Conservation (phyloP, 2,888 invertebrate genomes). For the Digitonthophagus gazella region DNA sequence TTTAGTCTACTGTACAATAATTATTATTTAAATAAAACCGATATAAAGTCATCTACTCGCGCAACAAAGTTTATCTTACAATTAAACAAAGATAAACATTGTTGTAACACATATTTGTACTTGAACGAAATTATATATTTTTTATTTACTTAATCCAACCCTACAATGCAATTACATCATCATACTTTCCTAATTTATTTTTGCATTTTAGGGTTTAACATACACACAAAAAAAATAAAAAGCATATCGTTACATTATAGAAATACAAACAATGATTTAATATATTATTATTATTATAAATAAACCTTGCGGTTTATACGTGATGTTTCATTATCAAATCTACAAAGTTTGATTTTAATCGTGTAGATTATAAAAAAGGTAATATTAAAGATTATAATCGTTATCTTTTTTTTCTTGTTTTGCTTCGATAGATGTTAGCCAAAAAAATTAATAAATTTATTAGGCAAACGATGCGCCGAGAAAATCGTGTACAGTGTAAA, state of each 20-base stretch:
- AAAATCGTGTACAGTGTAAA: neutral
- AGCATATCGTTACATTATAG: neutral
- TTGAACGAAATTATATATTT: neutral
- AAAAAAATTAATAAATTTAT: slow-evolving; percentile 2
- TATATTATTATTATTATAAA: neutral
- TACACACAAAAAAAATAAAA: slow-evolving; percentile 1
- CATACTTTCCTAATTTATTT: too few species aligned
- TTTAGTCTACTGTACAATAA: slow-evolving; percentile 27
- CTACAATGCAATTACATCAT: slow-evolving; percentile 3
- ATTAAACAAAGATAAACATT: neutral
- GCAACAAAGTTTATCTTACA: slow-evolving; percentile 5
- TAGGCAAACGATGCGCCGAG: slow-evolving; percentile 3
- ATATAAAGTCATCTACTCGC: slow-evolving; percentile 13
- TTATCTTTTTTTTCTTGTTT: neutral
- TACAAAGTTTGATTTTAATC: too few species aligned
- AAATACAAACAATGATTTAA: neutral
- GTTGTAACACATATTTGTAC: slow-evolving; percentile 10
- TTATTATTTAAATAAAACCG: slow-evolving; percentile 22
- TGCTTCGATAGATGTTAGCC: neutral
- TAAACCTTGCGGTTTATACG: neutral
- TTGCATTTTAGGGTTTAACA: neutral
- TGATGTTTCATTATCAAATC: neutral
- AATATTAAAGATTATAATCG: too few species aligned
- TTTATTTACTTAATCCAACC: neutral
- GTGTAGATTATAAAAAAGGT: too few species aligned